A percentile compares a stretch with the other conserved stretches of the same genome.
These are phyloP conservation scores for Athalia rosae DNA, from an alignment of 2,888 invertebrate species.

Conservation along the genomic window DNA sequence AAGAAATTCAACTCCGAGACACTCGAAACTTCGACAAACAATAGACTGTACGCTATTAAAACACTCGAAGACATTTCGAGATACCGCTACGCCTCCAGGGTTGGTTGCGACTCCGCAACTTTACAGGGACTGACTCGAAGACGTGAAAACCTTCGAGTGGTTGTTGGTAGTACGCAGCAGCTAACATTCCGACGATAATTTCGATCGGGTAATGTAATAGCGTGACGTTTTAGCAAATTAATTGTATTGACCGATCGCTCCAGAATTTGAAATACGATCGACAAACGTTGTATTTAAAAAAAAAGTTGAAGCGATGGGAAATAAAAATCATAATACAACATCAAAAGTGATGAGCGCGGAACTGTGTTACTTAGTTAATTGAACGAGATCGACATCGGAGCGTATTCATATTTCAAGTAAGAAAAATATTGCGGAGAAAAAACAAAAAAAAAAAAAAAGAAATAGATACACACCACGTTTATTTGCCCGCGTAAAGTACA, in stretches of 20 bases:
- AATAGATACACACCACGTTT: not conserved
- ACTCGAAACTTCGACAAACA: constrained; percentile 24
- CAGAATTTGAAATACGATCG: not conserved
- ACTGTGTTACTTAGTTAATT: constrained; percentile 19
- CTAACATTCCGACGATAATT: not conserved
- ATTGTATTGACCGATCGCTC: not conserved
- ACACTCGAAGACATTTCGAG: not conserved
- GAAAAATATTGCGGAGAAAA: not conserved
- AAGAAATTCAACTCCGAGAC: not conserved
- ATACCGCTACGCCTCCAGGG: not conserved
- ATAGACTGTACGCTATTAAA: constrained; percentile 4
- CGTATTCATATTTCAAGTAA: not conserved
- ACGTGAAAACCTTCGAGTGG: not conserved
- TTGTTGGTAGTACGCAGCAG: not conserved
- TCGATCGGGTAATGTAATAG: not conserved
- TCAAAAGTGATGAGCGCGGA: not conserved
- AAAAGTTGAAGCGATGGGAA: not conserved
- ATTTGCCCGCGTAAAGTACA: not conserved
- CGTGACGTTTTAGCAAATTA: no score
- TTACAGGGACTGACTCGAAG: constrained; percentile 5
- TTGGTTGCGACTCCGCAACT: constrained; percentile 12
- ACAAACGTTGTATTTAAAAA: constrained; percentile 1
- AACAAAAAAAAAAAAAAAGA: not conserved
- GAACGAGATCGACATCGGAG: constrained; percentile 6
- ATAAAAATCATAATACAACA: constrained; percentile 8